Base-by-base conservation (phyloP, 2,888 invertebrate species). In the Desoria tigrina region DNA sequence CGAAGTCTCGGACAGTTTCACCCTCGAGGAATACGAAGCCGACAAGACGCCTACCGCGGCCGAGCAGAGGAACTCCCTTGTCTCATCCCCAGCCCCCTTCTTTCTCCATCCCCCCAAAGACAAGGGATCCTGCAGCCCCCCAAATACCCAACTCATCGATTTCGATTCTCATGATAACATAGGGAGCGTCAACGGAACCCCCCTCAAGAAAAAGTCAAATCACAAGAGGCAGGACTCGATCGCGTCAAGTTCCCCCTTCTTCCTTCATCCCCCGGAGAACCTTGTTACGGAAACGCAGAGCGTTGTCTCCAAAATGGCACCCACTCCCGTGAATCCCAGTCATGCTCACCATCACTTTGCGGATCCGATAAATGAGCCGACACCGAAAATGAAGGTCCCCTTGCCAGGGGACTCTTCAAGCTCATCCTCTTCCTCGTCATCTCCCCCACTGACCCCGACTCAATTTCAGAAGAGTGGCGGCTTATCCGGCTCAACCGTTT, bases 91-190 rank as follows among this genome's bases (percentile, higher is more conserved):
- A 0, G 62, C 62, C 11, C 68, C 72, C 27, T 76, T 76, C 61
- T 76, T 71, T 58, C 68, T 76, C 21, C 76, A 76, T 60, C 74
- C 76, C n/a, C 76, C 76, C n/a, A 75, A 72, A 42, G 37, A 60
- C 2, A 55, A 58, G 26, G 59, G 60, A 18, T 51, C 37, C 45
- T 51, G 58, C 42, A 61, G 24, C 42, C 14, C 53, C 27, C 24
- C 11, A 21, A 16, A 51, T 23, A 39, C 39, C 21, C 42, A 39
- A 9, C n/a, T 16, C 18, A 7, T 37, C 2, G 57, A 57, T 16
- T 42, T 21, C 18, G 42, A 51, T 26, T 24, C 23, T 4, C 4
- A 26, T 51, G 45, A 45, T 6, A 45, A 45, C 45, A 32, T 32
- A 32, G 32, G 32, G 4, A 32, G 51, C 51, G 18, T n/a, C 55